These are phyloP conservation scores for Stenolophus ochropezus DNA, from an alignment of 2,888 invertebrate species.

Conservation along the genomic window DNA sequence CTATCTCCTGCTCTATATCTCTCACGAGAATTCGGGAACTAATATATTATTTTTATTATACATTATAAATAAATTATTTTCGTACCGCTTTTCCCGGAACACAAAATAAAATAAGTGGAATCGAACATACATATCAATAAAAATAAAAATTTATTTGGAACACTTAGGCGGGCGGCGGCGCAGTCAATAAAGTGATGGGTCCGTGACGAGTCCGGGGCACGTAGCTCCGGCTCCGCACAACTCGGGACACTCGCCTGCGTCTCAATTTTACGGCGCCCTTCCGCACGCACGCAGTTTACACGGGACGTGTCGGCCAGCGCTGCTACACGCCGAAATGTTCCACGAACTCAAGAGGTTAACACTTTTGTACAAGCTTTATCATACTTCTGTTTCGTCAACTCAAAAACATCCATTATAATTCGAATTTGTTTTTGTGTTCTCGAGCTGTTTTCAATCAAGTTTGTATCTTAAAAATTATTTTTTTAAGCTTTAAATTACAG, in stretches of 20 bases:
- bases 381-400: too few species aligned
- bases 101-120: conserved; percentile 30
- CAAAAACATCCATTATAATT: too few species aligned
- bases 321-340: too few species aligned
- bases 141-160: conserved; percentile 28
- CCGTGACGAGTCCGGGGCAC: conserved; percentile 43
- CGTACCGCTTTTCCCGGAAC: not conserved
- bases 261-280: conserved; percentile 45
- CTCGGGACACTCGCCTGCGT: not conserved
- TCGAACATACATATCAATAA: conserved; percentile 44
- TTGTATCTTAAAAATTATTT: too few species aligned
- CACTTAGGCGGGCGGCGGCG: conserved; percentile 20
- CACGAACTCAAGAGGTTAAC: too few species aligned
- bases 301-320: conserved; percentile 14
- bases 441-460: too few species aligned
- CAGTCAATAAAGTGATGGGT: conserved; percentile 58
- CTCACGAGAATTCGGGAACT: too few species aligned
- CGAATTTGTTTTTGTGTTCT: too few species aligned
- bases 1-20: too few species aligned
- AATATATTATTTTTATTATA: too few species aligned
- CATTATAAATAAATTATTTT: not conserved
- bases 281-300: conserved; percentile 42
- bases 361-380: too few species aligned
- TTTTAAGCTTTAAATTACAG: too few species aligned
- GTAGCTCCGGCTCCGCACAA: not conserved